Conservation (phyloP, 2,888 invertebrate species). For the Scelioninae gen. 2 region DNA sequence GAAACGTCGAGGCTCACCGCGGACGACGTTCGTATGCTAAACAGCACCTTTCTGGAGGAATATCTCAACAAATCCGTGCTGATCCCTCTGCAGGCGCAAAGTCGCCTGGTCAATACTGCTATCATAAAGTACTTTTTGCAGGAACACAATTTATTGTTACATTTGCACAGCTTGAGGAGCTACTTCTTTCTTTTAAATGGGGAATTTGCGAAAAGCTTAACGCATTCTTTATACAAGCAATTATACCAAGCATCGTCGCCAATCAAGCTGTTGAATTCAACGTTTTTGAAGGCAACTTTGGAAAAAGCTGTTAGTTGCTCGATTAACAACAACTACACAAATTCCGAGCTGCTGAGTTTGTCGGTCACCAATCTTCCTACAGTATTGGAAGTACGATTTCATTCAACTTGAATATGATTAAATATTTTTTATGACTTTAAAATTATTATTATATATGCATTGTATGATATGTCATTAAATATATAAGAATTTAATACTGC, state of each 20-base stretch:
- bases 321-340: conserved; percentile 75
- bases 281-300: conserved; percentile 82
- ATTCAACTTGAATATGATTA: no score
- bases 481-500: no score
- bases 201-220: conserved; percentile 85
- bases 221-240: conserved; percentile 82
- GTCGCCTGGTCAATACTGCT: conserved; percentile 83
- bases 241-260: conserved; percentile 82
- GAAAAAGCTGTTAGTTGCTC: conserved; percentile 83
- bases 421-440: no score
- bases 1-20: conserved; percentile 65
- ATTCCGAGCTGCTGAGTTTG: conserved; percentile 70
- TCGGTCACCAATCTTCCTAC: conserved; percentile 68
- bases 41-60: conserved; percentile 75
- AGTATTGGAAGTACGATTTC: conserved; percentile 72
- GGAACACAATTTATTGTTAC: conserved; percentile 82
- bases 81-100: conserved; percentile 82
- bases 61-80: conserved; percentile 82
- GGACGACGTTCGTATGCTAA: conserved; percentile 72
- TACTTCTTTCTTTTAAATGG: conserved; percentile 89
- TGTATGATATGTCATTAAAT: no score
- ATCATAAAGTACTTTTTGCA: conserved; percentile 83
- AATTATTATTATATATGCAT: no score
- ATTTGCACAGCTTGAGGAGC: conserved; percentile 84
- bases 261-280: conserved; percentile 82